These are phyloP conservation scores for Hafferia zeledoni DNA, from an alignment of 2,797 vertebrate genomes.

Conservation along the genomic window DNA sequence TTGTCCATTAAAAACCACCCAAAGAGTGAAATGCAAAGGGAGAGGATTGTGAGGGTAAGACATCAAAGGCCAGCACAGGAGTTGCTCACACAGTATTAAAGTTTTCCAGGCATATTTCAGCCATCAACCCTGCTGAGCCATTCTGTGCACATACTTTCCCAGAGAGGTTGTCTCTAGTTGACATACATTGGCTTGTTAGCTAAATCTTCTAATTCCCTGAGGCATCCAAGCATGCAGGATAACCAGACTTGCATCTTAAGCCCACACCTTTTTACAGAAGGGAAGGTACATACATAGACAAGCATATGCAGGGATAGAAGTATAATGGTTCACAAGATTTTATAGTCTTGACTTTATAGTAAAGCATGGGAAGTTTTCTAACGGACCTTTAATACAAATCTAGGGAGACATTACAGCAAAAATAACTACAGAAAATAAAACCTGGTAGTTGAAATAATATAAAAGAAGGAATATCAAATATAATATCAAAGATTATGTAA, in stretches of 20 bases:
- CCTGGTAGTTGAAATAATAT: not conserved
- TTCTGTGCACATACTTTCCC: not conserved
- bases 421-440: not conserved
- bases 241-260: not conserved
- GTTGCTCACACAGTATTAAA: not conserved
- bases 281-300: accelerated
- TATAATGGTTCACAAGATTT: not conserved
- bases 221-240: not conserved
- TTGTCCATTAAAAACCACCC: not conserved
- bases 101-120: not conserved
- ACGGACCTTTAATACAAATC: not conserved
- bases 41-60: not conserved
- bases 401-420: not conserved
- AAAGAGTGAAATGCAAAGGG: not conserved
- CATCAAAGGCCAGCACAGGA: not conserved
- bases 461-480: not conserved
- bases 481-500: not conserved
- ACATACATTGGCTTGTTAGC: not conserved
- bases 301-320: accelerated
- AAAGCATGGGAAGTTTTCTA: not conserved
- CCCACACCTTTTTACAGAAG: not conserved
- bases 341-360: not conserved
- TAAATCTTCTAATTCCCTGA: not conserved
- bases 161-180: not conserved
- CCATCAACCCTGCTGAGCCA: not conserved